Conservation (phyloP, 2,888 invertebrate species). For the Lepidonotus clava region DNA sequence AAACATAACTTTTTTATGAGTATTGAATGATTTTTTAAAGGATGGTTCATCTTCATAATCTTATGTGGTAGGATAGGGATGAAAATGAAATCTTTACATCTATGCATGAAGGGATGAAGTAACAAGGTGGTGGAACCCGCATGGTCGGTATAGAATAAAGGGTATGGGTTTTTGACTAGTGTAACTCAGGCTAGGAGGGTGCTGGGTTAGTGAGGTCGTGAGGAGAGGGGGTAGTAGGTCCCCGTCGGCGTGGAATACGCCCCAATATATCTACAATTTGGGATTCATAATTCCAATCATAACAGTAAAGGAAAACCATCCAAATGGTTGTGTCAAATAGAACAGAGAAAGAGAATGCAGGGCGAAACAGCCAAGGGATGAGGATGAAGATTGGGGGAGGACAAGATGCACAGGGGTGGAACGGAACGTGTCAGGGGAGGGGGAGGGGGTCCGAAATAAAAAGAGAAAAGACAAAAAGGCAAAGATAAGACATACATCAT, state of each 20-base stretch:
- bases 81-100: no score
- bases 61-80: no score
- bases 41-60: no score
- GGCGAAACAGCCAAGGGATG: not conserved
- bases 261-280: not conserved
- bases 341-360: not conserved
- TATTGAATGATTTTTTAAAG: no score
- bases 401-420: slow-evolving; percentile 3
- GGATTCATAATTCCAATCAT: not conserved
- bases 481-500: slow-evolving; percentile 45
- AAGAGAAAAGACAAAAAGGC: slow-evolving; percentile 5
- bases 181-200: not conserved
- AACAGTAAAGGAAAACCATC: not conserved
- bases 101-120: no score
- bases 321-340: not conserved
- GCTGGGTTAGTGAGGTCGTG: not conserved
- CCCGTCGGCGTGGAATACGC: slow-evolving; percentile 4
- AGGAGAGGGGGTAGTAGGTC: slow-evolving; percentile 21
- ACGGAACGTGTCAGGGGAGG: slow-evolving; percentile 3
- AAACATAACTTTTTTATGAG: no score
- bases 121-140: no score
- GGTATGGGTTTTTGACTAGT: no score
- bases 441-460: not conserved
- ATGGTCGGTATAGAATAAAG: no score
- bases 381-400: not conserved